A percentile compares a stretch with the other conserved stretches of the same genome.
Evolutionary conservation across 2,113 vertebrate species (phyloP).

Genomic region (Lamprologus ornatipinnis): DNA sequence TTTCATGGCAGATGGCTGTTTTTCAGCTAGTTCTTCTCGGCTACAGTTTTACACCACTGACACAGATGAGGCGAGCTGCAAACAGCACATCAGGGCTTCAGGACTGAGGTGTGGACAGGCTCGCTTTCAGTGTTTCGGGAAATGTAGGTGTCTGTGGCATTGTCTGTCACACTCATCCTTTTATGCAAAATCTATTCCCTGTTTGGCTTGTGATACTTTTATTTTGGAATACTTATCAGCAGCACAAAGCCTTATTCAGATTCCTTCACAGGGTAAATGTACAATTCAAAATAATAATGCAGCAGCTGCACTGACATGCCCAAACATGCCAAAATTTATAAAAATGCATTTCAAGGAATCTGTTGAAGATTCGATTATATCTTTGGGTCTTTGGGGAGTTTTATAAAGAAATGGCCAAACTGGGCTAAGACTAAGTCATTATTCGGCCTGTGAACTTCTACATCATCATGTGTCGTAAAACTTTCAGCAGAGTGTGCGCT

Average conservation of each 20-base stretch:
- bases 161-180: neutral
- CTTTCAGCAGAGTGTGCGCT: neutral
- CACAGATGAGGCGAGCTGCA: neutral
- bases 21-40: neutral
- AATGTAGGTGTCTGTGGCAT: neutral
- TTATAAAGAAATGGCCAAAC: neutral
- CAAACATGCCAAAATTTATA: neutral
- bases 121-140: neutral
- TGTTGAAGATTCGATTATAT: neutral
- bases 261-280: neutral
- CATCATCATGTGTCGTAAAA: neutral
- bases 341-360: neutral
- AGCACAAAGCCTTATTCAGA: neutral
- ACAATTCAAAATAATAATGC: neutral
- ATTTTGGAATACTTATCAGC: neutral
- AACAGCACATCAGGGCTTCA: neutral
- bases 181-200: neutral
- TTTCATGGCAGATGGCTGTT: neutral
- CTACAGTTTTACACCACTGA: neutral
- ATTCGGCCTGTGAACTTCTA: neutral
- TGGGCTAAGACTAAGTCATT: neutral
- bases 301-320: neutral
- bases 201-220: neutral
- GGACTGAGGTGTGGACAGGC: neutral
- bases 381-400: neutral